Base-by-base conservation (phyloP, 1,140 invertebrate genomes). In the Nasonia longicornis region DNA sequence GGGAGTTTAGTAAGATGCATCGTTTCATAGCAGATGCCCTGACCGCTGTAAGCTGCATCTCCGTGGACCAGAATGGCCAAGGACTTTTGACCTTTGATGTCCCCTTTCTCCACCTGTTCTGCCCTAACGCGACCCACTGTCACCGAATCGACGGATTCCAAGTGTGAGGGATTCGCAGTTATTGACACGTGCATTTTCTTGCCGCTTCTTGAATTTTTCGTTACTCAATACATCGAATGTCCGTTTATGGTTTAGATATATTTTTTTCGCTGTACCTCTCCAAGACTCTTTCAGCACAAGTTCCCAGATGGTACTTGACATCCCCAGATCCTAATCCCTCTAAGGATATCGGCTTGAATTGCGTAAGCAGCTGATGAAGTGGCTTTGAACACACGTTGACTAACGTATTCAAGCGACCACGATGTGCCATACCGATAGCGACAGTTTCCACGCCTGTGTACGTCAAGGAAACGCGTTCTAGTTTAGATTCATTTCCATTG, bases 221-320 rank as follows among this genome's bases (percentile, higher is more conserved):
- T 20, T 48, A 35, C 4, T 35, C 4, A 35, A 4, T 35, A 35
- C 4, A 35, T 35, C 4, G 31, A 35, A 35, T 6, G 4, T 35
- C 3, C 31, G 31, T 35, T 35, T 35, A 35, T 35, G 31, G 31
- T 4, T 26, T 26, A 26, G 26, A 26, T 26, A 35, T 35, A 35
- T 6, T 35, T 35, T 35, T 35, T 0, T 35, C 31, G 31, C 4
- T 74, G 26, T 16, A 87, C 86, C 87, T 86, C 42, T 88, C 86
- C 11, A 89, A 77, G 10, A 85, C 82, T 52, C 95, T 93, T 86
- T 97, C 95, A 82, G 95, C 94, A 86, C 94, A 95, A 52, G 96
- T 95, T 10, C 97, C 97, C 85, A 98, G 92, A 91, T 98, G 97
- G 89, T 98, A 98, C 87, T 98, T 98, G 0, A 98, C 97, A 89